phyloP scores from a whole-genome alignment of 2,113 vertebrate genomes.

The Carettochelys insculpta region DNA sequence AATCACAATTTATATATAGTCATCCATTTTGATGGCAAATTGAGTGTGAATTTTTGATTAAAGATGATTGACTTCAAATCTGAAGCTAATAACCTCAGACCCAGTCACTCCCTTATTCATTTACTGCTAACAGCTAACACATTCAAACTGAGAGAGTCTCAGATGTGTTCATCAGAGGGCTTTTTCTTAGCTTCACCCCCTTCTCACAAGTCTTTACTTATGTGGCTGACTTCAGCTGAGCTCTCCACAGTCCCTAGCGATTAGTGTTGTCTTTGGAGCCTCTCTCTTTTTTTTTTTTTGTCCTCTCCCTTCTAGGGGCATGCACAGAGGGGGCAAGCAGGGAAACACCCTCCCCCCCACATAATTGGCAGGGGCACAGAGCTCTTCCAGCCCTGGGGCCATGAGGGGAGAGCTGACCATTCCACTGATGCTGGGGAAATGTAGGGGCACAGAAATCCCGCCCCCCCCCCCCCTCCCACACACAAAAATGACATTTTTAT shows the following conservation, averaged over 20 bases:
- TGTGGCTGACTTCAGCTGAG: not conserved
- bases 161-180: not conserved
- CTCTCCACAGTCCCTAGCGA: not conserved
- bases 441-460: too few relatives aligned
- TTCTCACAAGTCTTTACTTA: not conserved
- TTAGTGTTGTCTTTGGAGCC: not conserved
- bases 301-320: not conserved
- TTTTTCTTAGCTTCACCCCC: not conserved
- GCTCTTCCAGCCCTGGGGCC: too few relatives aligned
- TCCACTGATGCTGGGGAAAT: too few relatives aligned
- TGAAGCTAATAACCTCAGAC: not conserved
- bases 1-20: too few relatives aligned
- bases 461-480: too few relatives aligned
- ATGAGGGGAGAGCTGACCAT: too few relatives aligned
- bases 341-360: too few relatives aligned
- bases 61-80: not conserved
- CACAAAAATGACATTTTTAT: too few relatives aligned
- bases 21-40: too few relatives aligned
- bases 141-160: rapidly evolving
- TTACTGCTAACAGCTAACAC: rapidly evolving
- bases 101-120: not conserved
- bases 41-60: not conserved
- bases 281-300: not conserved
- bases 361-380: too few relatives aligned
- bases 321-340: too few relatives aligned